Base-by-base conservation (phyloP, 2,113 vertebrate species). In the Ammodramus savannarum region DNA sequence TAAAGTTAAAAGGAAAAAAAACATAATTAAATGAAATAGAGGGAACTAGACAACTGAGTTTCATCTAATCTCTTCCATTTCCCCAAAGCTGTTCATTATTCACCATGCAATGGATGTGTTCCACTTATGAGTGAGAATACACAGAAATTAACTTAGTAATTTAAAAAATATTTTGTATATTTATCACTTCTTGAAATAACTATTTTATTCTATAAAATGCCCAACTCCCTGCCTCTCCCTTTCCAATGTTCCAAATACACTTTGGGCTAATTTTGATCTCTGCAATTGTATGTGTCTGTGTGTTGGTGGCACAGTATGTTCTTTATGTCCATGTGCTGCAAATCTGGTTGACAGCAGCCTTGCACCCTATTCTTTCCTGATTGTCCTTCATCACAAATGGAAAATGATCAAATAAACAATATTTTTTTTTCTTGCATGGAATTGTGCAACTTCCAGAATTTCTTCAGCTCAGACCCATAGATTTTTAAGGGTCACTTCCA, bases 231-330 rank as follows among this genome's bases (percentile, higher is more conserved):
- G 51, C n/a, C 55, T 82, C 77, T 86, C 55, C 27, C 20, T 91
- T 95, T 85, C 49, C 27, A 49, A 5, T 74, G 27, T 90, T 89
- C 75, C 62, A 73, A 72, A 90, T 23, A 9, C 34, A 71, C 66
- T 96, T 87, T 79, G 82, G 82, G 66, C 66, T 94, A 73, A 94
- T 96, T 96, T 83, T 94, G 62, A 79, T 87, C 74, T 65, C 65
- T 91, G 78, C 68, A 85, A 67, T 76, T 88, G 71, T 68, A 31
- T 73, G 59, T 34, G 26, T 55, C 65, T 93, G 5, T 66, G 26
- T 49, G n/a, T 63, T 61, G 67, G 52, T 46, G 83, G 94, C 78
- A 94, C 90, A 94, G 29, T 44, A 26, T 87, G 75, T 94, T 94
- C 90, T 91, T 51, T 73, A 2, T 36, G 32, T 76, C 81, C 62